Percentiles rank a stretch among this genome's conserved stretches.
Evolutionary conservation across 2,113 vertebrate genomes (phyloP).

Genomic region (Lepus timidus): DNA sequence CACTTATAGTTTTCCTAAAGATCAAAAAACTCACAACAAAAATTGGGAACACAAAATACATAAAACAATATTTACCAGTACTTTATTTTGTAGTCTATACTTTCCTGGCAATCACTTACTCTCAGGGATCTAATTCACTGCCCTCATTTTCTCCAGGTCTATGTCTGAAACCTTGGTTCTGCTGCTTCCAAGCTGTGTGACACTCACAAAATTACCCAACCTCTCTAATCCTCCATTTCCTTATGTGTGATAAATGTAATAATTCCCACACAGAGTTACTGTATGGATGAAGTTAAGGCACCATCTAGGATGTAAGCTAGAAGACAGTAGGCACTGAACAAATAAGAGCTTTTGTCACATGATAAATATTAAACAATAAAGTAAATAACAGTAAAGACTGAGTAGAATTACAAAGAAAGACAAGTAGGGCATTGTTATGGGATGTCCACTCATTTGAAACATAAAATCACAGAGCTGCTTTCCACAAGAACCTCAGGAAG

Average conservation of each 20-base stretch:
- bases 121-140: background rate
- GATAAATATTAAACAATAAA: constrained; percentile 21
- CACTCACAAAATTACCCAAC: background rate
- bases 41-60: constrained; percentile 41
- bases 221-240: background rate
- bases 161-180: background rate
- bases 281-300: constrained; percentile 12
- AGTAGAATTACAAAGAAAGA: constrained; percentile 33
- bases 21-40: background rate
- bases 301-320: background rate
- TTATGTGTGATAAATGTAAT: background rate
- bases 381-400: constrained; percentile 21
- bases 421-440: background rate
- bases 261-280: background rate
- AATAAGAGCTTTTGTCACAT: constrained; percentile 1
- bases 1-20: background rate
- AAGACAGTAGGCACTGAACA: background rate
- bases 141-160: background rate
- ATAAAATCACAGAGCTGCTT: constrained; percentile 4
- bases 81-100: constrained; percentile 20
- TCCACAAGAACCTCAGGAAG: constrained; percentile 1
- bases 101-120: background rate
- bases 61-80: background rate
- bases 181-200: background rate
- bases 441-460: background rate